Evolutionary conservation across 2,113 vertebrate genomes (phyloP).

Genomic region (Sander lucioperca): DNA sequence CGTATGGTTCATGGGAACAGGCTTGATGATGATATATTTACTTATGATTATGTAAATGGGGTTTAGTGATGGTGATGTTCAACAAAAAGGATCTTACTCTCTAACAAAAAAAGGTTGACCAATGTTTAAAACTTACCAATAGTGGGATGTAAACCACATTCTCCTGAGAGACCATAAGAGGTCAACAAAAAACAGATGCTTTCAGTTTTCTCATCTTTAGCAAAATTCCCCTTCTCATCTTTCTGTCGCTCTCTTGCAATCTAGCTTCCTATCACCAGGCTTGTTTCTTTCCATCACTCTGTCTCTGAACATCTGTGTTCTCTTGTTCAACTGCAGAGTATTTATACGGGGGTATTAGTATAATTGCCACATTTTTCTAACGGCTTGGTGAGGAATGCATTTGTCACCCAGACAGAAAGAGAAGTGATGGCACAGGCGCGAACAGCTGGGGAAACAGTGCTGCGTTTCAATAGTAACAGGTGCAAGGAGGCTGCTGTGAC

Average conservation of each 20-base stretch:
- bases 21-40: too few relatives aligned
- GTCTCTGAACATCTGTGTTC: slow-evolving; percentile 57
- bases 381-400: slow-evolving; percentile 13
- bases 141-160: neutral
- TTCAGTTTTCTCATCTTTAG: neutral
- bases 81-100: too few relatives aligned
- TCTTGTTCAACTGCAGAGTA: slow-evolving; percentile 8
- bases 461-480: slow-evolving; percentile 49
- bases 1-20: too few relatives aligned
- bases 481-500: slow-evolving; percentile 30
- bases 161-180: neutral
- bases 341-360: slow-evolving; percentile 50
- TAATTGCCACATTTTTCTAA: slow-evolving; percentile 53
- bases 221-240: neutral
- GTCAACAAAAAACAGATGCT: neutral
- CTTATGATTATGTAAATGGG: too few relatives aligned
- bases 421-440: neutral
- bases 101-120: too few relatives aligned
- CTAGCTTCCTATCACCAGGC: neutral
- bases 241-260: neutral
- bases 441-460: slow-evolving; percentile 42
- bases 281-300: neutral
- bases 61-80: too few relatives aligned
- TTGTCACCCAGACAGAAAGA: slow-evolving; percentile 12
- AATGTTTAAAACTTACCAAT: too few relatives aligned